Percentiles rank a stretch among this genome's conserved stretches.
Conservation (phyloP, 2,888 invertebrate genomes). For the Diarsia dahlii region DNA sequence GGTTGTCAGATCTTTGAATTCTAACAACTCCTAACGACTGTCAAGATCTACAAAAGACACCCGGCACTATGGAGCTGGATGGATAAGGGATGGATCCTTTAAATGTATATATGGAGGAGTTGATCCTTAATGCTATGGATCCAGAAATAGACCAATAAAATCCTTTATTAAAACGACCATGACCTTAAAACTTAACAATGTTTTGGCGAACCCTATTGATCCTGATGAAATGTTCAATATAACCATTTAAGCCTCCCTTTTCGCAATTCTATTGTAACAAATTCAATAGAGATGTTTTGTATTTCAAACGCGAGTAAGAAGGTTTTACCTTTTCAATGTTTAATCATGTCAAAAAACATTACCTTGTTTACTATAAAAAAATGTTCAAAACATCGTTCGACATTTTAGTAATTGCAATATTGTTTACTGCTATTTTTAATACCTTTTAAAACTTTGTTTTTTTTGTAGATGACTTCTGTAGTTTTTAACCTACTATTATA, state of each 20-base stretch:
- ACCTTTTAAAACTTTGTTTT: not conserved
- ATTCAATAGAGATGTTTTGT: constrained; percentile 28
- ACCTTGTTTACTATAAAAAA: constrained; percentile 5
- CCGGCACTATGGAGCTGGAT: not conserved
- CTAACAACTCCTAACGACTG: not conserved
- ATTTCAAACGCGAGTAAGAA: constrained; percentile 1
- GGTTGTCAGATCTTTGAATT: not conserved
- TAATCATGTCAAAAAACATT: constrained; percentile 1
- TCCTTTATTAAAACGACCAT: not conserved
- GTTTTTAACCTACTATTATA: not conserved
- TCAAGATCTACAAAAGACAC: not conserved
- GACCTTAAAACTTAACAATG: constrained; percentile 1
- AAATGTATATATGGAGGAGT: not conserved
- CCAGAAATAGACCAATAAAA: not conserved
- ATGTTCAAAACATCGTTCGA: not conserved
- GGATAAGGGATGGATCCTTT: not conserved
- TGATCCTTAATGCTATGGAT: not conserved
- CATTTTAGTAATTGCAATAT: not conserved
- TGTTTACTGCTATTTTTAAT: not conserved
- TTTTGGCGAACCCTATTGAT: constrained; percentile 25
- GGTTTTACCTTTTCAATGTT: constrained; percentile 18
- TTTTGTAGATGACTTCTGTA: not conserved
- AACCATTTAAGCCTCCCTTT: constrained; percentile 14
- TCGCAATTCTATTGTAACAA: constrained; percentile 8
- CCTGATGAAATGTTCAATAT: constrained; percentile 28